Base-by-base conservation (phyloP, 2,888 invertebrate species). In the Atrina japonica region DNA sequence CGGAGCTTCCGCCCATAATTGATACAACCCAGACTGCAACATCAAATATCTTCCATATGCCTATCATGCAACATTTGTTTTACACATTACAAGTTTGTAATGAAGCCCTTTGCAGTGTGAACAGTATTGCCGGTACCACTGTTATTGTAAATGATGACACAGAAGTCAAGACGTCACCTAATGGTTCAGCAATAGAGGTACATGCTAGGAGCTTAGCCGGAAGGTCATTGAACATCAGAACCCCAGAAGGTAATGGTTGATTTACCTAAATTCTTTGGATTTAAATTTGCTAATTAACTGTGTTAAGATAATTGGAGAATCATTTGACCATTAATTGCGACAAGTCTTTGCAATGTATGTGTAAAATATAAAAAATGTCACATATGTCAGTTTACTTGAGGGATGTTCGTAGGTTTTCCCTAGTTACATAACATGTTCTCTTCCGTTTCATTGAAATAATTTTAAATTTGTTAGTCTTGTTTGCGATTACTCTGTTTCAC, bases 61-160 rank as follows among this genome's bases (percentile, higher is more conserved):
- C 61, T 23, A n/a, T 27, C 6, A 53, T 27, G 43, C 59, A 61
- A 23, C 41, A 41, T n/a, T 29, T 67, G 53, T 67, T 60, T 47
- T 23, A 60, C 3, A 67, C 52, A 16, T 23, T 82, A 52, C 50
- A 67, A 25, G 50, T 79, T 7, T 84, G 84, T 68, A 83, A 82
- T 50, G 72, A 77, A 40, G 83, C 83, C 0, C 40, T 72, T 21
- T 50, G 75, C 14, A 81, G 82, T 52, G 63, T 66, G 14, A 47
- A 64, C 11, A 76, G 76, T 41, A 53, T 76, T 45, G 64, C 77
- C 0, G 80, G 80, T 5, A 65, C 78, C 2, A 53, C 76, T 14
- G 18, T 81, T 3, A 68, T 83, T 3, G 65, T 68, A 14, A 66
- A 69, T 50, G 47, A 58, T 11, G 56, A 64, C 14, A 67, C 77